These are phyloP conservation scores for Ivindomyrus marchei DNA, from an alignment of 2,113 vertebrate species.

Conservation along the genomic window DNA sequence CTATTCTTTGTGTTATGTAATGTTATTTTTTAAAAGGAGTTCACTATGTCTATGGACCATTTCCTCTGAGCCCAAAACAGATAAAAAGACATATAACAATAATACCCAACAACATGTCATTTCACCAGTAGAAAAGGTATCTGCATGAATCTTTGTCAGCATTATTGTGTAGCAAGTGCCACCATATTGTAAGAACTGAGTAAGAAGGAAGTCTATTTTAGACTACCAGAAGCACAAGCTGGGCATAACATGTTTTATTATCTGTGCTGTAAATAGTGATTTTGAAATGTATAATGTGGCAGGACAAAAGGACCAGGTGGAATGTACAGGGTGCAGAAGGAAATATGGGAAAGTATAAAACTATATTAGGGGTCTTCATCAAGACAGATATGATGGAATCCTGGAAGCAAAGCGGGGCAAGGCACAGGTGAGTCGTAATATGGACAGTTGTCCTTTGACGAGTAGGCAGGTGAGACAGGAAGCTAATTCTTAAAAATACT, in stretches of 20 bases:
- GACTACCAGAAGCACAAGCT: neutral
- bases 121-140: neutral
- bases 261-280: neutral
- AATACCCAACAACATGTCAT: neutral
- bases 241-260: neutral
- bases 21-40: neutral
- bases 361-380: neutral
- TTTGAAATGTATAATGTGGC: neutral
- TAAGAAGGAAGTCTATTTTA: neutral
- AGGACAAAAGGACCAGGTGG: neutral
- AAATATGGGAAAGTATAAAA: neutral
- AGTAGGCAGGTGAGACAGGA: neutral
- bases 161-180: neutral
- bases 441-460: neutral
- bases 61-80: neutral
- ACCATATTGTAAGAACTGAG: neutral
- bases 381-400: neutral
- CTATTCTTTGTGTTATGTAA: neutral
- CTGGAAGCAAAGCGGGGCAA: neutral
- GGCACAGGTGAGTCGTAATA: neutral
- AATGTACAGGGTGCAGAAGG: neutral
- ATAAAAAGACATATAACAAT: neutral
- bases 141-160: neutral
- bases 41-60: neutral
- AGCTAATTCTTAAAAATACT: neutral